Evolutionary conservation across 2,797 vertebrate genomes (phyloP).

Genomic region (Potorous gilbertii): DNA sequence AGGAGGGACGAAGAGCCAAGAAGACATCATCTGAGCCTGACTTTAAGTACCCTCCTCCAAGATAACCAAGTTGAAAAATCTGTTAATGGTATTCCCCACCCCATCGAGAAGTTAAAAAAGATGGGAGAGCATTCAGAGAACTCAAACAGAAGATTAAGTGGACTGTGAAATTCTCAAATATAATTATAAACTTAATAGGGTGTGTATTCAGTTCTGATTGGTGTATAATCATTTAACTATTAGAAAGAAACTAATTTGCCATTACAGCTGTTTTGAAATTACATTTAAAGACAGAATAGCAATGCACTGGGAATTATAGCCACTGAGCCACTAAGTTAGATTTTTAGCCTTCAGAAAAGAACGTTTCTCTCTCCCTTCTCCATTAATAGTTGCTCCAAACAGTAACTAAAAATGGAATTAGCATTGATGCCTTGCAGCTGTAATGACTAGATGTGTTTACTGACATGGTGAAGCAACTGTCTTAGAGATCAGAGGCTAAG

Average conservation of each 20-base stretch:
- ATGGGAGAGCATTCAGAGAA: constrained; percentile 56
- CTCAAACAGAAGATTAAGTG: constrained; percentile 74
- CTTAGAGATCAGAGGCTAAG: neutral
- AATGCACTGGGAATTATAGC: constrained; percentile 63
- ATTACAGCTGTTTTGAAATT: constrained; percentile 71
- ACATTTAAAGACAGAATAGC: constrained; percentile 65
- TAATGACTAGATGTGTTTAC: constrained; percentile 7
- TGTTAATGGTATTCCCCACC: constrained; percentile 58
- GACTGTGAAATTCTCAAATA: constrained; percentile 79
- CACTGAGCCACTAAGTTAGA: constrained; percentile 26
- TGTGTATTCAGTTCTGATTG: constrained; percentile 71
- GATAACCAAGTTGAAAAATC: constrained; percentile 59
- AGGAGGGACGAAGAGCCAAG: constrained; percentile 44
- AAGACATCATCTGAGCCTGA: constrained; percentile 54
- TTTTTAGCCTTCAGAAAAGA: constrained; percentile 66
- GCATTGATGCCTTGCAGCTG: constrained; percentile 40
- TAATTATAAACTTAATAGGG: constrained; percentile 79
- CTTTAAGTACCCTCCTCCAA: constrained; percentile 69
- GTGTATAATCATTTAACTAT: constrained; percentile 76
- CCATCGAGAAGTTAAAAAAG: constrained; percentile 56
- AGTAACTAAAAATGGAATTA: constrained; percentile 77
- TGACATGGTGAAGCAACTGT: neutral
- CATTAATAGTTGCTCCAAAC: constrained; percentile 52
- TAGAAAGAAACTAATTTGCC: constrained; percentile 77
- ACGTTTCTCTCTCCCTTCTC: constrained; percentile 31